Conservation (phyloP, 2,888 invertebrate genomes). For the Mesochorus sp. region DNA sequence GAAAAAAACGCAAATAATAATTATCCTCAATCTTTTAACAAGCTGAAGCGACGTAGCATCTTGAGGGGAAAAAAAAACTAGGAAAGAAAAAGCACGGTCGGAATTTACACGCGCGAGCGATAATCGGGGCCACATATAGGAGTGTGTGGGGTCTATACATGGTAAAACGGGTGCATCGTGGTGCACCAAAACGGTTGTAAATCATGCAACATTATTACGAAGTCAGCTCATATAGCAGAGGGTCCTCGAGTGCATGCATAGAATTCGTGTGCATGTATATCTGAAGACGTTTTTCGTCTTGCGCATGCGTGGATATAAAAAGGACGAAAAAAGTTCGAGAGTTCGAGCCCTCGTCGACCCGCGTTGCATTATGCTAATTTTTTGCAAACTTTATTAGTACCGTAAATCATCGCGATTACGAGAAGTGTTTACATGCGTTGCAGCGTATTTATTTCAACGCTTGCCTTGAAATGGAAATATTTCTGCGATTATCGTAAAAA, state of each 20-base stretch:
- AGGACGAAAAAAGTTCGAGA: slow-evolving; percentile 33
- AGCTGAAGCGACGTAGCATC: too few species aligned
- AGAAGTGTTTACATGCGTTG: slow-evolving; percentile 26
- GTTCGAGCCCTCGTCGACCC: slow-evolving; percentile 47
- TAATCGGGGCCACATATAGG: slow-evolving; percentile 19
- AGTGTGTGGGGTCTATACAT: not conserved
- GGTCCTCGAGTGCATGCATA: slow-evolving; percentile 63
- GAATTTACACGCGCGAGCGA: not conserved
- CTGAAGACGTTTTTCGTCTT: not conserved
- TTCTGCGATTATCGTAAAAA: not conserved
- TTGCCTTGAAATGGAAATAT: not conserved
- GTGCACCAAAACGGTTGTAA: slow-evolving; percentile 70
- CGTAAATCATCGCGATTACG: slow-evolving; percentile 69
- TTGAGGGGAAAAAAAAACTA: too few species aligned
- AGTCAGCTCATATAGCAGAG: slow-evolving; percentile 63
- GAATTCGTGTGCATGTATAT: too few species aligned
- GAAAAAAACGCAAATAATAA: too few species aligned
- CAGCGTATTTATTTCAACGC: slow-evolving; percentile 16
- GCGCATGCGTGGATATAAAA: slow-evolving; percentile 22
- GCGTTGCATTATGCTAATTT: slow-evolving; percentile 77
- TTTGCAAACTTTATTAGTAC: slow-evolving; percentile 73
- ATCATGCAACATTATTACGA: slow-evolving; percentile 73
- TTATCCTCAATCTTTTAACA: not conserved
- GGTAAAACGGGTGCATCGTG: slow-evolving; percentile 53
- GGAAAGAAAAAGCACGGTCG: slow-evolving; percentile 11